Evolutionary conservation across 2,888 invertebrate genomes (phyloP).

Genomic region (Epinotia ramella): DNA sequence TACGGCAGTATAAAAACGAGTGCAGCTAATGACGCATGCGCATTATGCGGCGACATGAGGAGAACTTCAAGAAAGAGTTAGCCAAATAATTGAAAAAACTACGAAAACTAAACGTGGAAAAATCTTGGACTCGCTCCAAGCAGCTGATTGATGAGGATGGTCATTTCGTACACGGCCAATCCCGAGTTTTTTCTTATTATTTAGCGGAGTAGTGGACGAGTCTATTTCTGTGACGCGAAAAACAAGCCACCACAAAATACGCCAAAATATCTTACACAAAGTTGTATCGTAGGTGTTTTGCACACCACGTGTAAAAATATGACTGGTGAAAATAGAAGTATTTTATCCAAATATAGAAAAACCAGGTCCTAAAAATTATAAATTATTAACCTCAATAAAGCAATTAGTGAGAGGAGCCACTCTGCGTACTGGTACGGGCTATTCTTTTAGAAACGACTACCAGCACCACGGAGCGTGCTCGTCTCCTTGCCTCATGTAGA

Average conservation of each 20-base stretch:
- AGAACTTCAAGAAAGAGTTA: conserved; percentile 59
- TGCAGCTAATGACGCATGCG: conserved; percentile 23
- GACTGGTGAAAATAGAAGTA: conserved; percentile 38
- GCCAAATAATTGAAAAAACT: conserved; percentile 80
- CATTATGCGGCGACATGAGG: conserved; percentile 17
- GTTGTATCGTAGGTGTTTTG: conserved; percentile 48
- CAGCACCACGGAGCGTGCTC: too few species aligned
- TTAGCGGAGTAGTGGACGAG: conserved; percentile 82
- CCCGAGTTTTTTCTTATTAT: conserved; percentile 84
- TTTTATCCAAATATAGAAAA: conserved; percentile 42
- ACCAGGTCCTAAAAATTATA: not conserved
- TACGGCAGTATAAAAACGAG: conserved; percentile 2
- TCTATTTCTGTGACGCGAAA: conserved; percentile 83
- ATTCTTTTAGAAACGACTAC: too few species aligned
- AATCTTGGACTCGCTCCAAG: conserved; percentile 83
- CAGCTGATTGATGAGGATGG: conserved; percentile 86
- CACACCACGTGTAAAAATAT: conserved; percentile 39
- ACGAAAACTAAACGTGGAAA: conserved; percentile 84
- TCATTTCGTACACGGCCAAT: conserved; percentile 85
- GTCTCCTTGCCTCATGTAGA: too few species aligned
- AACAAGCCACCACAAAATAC: conserved; percentile 79
- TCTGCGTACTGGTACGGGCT: too few species aligned
- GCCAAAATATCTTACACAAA: conserved; percentile 65
- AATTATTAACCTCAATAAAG: too few species aligned
- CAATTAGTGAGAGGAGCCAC: too few species aligned